These are phyloP conservation scores for Chamaea fasciata DNA, from an alignment of 2,113 vertebrate species.

Conservation along the genomic window DNA sequence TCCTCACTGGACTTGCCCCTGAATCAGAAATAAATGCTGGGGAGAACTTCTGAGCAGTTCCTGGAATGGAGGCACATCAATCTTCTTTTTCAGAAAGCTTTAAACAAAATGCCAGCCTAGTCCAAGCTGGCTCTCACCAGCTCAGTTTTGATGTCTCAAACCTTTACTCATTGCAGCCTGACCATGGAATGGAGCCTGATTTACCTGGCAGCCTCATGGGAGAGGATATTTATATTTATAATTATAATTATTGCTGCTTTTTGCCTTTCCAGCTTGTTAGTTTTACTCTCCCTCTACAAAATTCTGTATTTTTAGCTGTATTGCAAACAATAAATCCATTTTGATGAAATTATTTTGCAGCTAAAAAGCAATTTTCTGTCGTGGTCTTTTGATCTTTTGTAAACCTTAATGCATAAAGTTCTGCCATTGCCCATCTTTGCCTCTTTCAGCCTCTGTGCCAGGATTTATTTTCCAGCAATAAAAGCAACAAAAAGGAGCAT, in stretches of 20 bases:
- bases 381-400: background rate
- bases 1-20: background rate
- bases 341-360: background rate
- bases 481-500: slow-evolving; percentile 29
- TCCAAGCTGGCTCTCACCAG: background rate
- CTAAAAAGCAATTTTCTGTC: background rate
- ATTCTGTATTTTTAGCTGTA: background rate
- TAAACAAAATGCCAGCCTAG: background rate
- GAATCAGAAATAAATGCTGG: background rate
- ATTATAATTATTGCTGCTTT: background rate
- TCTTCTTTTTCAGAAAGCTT: background rate
- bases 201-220: background rate
- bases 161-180: background rate
- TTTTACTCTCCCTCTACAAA: background rate
- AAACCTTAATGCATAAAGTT: background rate
- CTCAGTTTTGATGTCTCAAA: background rate
- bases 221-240: background rate
- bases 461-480: slow-evolving; percentile 21
- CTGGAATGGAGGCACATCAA: background rate
- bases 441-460: background rate
- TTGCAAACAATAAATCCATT: slow-evolving; percentile 1
- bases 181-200: background rate
- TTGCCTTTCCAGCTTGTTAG: background rate
- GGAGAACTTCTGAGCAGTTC: background rate
- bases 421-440: background rate